Conservation (phyloP, 2,888 invertebrate species). For the Chaitophorus viminalis region DNA sequence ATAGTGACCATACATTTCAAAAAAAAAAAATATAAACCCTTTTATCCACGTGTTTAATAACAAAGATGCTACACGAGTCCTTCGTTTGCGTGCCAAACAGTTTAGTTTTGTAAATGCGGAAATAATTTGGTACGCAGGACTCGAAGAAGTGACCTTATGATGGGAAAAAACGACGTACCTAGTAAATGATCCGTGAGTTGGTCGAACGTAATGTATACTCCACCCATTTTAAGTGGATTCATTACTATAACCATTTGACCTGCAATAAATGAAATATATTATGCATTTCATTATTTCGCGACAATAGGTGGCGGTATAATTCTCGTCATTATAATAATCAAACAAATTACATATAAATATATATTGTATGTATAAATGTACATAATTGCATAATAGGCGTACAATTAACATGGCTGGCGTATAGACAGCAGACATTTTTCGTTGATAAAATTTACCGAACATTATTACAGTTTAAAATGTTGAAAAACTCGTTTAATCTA, state of each 20-base stretch:
- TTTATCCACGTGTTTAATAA: not conserved
- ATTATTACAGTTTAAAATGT: not conserved
- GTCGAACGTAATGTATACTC: not conserved
- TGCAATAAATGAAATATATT: not conserved
- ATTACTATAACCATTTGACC: not conserved
- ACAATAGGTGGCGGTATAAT: not conserved
- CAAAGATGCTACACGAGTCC: constrained; percentile 44
- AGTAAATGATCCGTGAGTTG: constrained; percentile 6
- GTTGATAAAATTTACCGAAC: not conserved
- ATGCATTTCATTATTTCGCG: not conserved
- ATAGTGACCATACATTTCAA: not conserved
- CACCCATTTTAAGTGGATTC: constrained; percentile 34
- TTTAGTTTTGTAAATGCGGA: constrained; percentile 38
- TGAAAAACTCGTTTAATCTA: not conserved
- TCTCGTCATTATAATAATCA: not conserved
- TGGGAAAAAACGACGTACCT: not conserved
- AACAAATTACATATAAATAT: not conserved
- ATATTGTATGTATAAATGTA: not conserved
- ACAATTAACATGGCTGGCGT: not conserved
- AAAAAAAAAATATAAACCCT: not conserved
- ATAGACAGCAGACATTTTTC: not conserved
- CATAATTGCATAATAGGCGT: not conserved
- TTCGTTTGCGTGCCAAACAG: constrained; percentile 54
- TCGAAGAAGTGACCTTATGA: constrained; percentile 55
- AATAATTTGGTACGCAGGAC: constrained; percentile 59